phyloP scores from a whole-genome alignment of 37 sponge, comb jelly and placozoan genomes.

The Amphimedon queenslandica region DNA sequence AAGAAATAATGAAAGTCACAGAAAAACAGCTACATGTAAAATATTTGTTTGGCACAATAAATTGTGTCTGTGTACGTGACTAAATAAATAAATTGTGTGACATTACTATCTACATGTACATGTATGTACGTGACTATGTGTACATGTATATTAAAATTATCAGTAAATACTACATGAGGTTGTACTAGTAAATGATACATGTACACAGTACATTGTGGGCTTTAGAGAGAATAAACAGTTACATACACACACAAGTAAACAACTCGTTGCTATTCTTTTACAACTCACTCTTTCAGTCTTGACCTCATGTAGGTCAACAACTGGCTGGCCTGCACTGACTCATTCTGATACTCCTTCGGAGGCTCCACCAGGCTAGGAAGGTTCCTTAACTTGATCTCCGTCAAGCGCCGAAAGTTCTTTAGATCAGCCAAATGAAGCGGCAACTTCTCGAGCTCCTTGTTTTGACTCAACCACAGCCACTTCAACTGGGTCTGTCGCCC shows the following conservation, averaged over 20 bases:
- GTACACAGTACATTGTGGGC: too few relatives aligned
- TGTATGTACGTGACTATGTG: too few relatives aligned
- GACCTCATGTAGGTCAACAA: conserved; percentile 77
- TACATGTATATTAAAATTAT: too few relatives aligned
- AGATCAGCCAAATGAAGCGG: conserved; percentile 73
- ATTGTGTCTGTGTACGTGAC: too few relatives aligned
- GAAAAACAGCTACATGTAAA: too few relatives aligned
- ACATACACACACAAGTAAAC: conserved; percentile 16
- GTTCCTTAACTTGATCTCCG: conserved; percentile 23
- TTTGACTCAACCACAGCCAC: conserved; percentile 41
- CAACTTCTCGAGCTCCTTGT: conserved; percentile 37
- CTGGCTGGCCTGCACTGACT: conserved; percentile 15
- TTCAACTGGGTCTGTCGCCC: conserved; percentile 56
- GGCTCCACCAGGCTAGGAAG: conserved; percentile 56
- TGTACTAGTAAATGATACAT: background rate
- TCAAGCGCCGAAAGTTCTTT: conserved; percentile 37
- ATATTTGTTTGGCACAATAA: too few relatives aligned
- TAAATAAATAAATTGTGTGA: too few relatives aligned
- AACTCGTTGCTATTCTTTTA: too few relatives aligned
- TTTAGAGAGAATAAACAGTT: background rate
- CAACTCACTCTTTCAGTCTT: conserved; percentile 70
- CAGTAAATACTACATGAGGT: background rate
- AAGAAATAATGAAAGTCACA: too few relatives aligned
- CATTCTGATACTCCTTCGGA: conserved; percentile 50
- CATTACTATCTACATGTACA: too few relatives aligned